Percentiles rank a stretch among this genome's conserved stretches.
These are phyloP conservation scores for Cladopsammia gracilis DNA, from an alignment of 64 coral and sea anemone species.

Conservation along the genomic window DNA sequence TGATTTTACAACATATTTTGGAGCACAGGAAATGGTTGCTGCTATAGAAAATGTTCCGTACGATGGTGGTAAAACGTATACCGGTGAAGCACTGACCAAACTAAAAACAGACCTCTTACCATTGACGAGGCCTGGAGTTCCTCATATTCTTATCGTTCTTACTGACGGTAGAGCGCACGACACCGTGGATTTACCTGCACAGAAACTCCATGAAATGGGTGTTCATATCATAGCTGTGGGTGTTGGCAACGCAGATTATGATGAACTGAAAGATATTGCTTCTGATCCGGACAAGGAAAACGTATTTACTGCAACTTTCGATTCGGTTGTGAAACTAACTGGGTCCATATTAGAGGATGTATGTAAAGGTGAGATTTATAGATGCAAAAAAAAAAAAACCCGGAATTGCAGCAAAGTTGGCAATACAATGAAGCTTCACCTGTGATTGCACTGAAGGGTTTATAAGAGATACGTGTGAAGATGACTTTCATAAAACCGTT, in stretches of 20 bases:
- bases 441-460: too few relatives aligned
- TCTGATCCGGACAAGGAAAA: conserved; percentile 1
- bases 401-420: too few relatives aligned
- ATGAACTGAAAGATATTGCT: conserved; percentile 17
- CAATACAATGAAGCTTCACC: too few relatives aligned
- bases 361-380: conserved; percentile 16
- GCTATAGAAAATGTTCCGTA: conserved; percentile 46
- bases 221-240: conserved; percentile 70
- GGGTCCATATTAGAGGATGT: background rate
- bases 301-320: conserved; percentile 8
- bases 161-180: conserved; percentile 67
- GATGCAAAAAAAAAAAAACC: too few relatives aligned
- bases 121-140: conserved; percentile 13
- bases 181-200: conserved; percentile 37
- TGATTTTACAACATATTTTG: conserved; percentile 58
- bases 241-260: conserved; percentile 25
- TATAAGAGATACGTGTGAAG: too few relatives aligned
- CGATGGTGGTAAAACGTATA: conserved; percentile 48
- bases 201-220: conserved; percentile 22
- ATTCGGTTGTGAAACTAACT: background rate
- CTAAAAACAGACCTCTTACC: conserved; percentile 3
- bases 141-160: conserved; percentile 63
- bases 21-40: background rate
- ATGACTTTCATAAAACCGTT: too few relatives aligned
- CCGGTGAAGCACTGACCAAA: conserved; percentile 35